phyloP scores from a whole-genome alignment of 2,888 invertebrate genomes.

The Autographa pulchrina region DNA sequence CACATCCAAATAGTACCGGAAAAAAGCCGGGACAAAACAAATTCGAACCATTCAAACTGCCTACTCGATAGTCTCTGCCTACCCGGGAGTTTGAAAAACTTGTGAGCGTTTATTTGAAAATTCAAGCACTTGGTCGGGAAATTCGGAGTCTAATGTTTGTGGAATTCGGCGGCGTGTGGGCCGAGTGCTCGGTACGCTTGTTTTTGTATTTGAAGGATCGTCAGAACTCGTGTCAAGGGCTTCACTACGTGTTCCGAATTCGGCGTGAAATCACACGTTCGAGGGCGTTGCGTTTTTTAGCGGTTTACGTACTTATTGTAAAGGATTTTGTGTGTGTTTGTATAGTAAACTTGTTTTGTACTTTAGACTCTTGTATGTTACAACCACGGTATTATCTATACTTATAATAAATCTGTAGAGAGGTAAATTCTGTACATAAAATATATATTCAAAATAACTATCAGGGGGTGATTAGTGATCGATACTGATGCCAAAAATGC shows the following conservation, averaged over 20 bases:
- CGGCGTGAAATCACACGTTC: slow-evolving; percentile 14
- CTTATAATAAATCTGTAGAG: too few species aligned
- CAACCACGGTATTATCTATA: too few species aligned
- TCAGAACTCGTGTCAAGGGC: slow-evolving; percentile 32
- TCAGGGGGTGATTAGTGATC: too few species aligned
- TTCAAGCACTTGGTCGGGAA: slow-evolving; percentile 39
- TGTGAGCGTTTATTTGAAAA: slow-evolving; percentile 36
- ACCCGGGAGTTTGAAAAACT: slow-evolving; percentile 26
- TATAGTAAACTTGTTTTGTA: too few species aligned
- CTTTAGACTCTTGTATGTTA: too few species aligned
- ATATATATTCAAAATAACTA: too few species aligned
- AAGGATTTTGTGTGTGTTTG: too few species aligned
- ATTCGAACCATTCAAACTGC: slow-evolving; percentile 32
- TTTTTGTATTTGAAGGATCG: slow-evolving; percentile 43
- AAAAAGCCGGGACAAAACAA: slow-evolving; percentile 38
- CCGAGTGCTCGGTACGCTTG: slow-evolving; percentile 14
- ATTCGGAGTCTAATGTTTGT: slow-evolving; percentile 45
- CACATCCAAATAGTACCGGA: slow-evolving; percentile 36
- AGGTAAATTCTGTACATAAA: too few species aligned
- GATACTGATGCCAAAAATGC: too few species aligned
- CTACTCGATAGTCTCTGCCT: slow-evolving; percentile 23
- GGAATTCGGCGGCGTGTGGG: slow-evolving; percentile 31
- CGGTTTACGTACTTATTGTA: too few species aligned
- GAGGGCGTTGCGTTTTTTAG: slow-evolving; percentile 13
- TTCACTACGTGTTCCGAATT: slow-evolving; percentile 21